These are phyloP conservation scores for Centropus bengalensis DNA, from an alignment of 2,113 vertebrate genomes.

Conservation along the genomic window DNA sequence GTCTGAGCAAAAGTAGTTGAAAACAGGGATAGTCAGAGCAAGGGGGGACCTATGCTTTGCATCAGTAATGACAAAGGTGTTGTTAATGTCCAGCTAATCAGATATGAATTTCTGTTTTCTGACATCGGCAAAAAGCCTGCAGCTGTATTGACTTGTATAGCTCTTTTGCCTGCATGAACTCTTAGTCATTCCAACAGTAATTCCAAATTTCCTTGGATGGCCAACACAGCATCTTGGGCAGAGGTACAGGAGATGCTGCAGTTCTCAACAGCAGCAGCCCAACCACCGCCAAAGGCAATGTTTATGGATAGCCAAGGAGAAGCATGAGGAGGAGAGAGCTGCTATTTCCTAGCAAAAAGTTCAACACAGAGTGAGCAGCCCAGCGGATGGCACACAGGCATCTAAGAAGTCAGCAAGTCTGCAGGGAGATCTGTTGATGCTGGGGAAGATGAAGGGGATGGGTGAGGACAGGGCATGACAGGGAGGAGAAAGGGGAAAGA, in stretches of 20 bases:
- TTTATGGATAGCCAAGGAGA: not conserved
- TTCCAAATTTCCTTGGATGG: not conserved
- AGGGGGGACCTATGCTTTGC: not conserved
- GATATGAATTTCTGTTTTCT: not conserved
- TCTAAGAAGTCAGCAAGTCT: not conserved
- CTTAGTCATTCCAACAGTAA: not conserved
- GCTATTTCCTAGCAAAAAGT: not conserved
- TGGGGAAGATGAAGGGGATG: not conserved
- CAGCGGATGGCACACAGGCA: accelerated
- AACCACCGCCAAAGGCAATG: not conserved
- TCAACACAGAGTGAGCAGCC: not conserved
- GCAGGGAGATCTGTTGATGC: not conserved
- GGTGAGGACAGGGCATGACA: not conserved
- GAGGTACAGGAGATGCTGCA: not conserved
- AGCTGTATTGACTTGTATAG: not conserved
- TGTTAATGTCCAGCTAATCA: not conserved
- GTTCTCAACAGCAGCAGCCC: not conserved
- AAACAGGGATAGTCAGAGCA: not conserved
- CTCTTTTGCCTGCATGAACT: not conserved
- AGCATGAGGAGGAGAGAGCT: not conserved
- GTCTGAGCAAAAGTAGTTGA: not conserved
- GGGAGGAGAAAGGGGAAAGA: not conserved
- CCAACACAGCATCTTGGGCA: not conserved
- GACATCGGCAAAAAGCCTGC: not conserved
- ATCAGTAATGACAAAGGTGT: not conserved